Evolutionary conservation across 2,888 invertebrate genomes (phyloP), one percentile per base, ranked within the genome.

Genomic region (Luffia ferchaultella): DNA sequence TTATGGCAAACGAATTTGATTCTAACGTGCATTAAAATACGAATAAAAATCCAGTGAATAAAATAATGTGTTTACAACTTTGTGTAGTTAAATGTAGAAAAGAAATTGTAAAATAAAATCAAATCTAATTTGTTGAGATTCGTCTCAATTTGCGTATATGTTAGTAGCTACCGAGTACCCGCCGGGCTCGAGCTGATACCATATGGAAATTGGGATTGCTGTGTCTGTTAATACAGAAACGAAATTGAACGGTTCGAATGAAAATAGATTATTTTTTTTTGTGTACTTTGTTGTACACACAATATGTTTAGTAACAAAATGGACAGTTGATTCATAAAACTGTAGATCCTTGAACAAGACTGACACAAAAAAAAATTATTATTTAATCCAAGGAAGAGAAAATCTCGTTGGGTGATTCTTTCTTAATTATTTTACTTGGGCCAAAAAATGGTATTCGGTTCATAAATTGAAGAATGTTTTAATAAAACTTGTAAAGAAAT

Each of bases 21-120:
- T 52, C 57, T 56, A 40, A 2, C n/a, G 16, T 47, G 1, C 30
- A n/a, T n/a, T n/a, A n/a, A n/a, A n/a, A n/a, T n/a, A 3, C 2
- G 7, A 7, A 7, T 15, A 53, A 56, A 19, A 48, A 12, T 41
- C 18, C 42, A 48, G 50, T 52, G 40, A 51, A 15, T n/a, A n/a
- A n/a, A n/a, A n/a, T n/a, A n/a, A n/a, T 3, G 2, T 0, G 12
- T 2, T 16, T 1, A 17, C 12, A 52, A 52, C 50, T 60, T 61
- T 53, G 17, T 42, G 55, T 49, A 58, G 50, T 57, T n/a, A n/a
- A n/a, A n/a, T n/a, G n/a, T 67, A 64, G 69, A 67, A 74, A 77
- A 73, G 70, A 70, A 77, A 77, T 77, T 75, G 75, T 74, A 68
- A 75, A 78, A 77, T 75, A 77, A 78, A 78, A 80, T 79, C 77